phyloP scores from a whole-genome alignment of 2,113 vertebrate genomes.

The Serilophus lunatus region DNA sequence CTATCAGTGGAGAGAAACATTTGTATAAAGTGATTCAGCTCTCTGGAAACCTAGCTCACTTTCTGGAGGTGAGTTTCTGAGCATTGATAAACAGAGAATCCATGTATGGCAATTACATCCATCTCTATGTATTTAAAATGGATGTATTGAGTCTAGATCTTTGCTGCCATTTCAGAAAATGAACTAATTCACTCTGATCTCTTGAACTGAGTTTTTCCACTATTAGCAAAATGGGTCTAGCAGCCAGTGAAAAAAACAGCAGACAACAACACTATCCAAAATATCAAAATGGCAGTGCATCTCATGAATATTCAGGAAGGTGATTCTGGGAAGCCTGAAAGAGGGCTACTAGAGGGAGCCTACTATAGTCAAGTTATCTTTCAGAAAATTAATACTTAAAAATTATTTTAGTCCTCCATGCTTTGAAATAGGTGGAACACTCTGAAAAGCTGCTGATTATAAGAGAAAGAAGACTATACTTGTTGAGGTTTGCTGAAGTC shows the following conservation, averaged over 20 bases:
- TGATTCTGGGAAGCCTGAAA: background rate
- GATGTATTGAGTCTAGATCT: background rate
- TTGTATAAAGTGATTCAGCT: background rate
- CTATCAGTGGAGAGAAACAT: background rate
- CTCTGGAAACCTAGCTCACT: background rate
- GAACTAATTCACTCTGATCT: background rate
- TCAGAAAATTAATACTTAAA: background rate
- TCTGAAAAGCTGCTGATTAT: background rate
- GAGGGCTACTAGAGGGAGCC: background rate
- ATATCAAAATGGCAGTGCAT: background rate
- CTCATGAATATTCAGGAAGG: background rate
- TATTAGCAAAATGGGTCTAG: background rate
- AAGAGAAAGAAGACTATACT: background rate
- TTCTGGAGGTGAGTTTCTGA: background rate
- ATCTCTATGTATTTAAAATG: background rate
- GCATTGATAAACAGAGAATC: background rate
- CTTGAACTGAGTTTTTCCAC: background rate
- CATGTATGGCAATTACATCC: background rate
- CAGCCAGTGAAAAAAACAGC: background rate
- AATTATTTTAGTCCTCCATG: background rate
- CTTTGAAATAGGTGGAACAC: background rate
- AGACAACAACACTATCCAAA: background rate
- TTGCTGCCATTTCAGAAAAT: background rate
- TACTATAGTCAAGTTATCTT: background rate
- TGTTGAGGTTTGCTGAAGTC: background rate